Percentiles rank a stretch among this genome's conserved stretches.
phyloP scores from a whole-genome alignment of 2,113 vertebrate species.

The Chionodraco myersi region DNA sequence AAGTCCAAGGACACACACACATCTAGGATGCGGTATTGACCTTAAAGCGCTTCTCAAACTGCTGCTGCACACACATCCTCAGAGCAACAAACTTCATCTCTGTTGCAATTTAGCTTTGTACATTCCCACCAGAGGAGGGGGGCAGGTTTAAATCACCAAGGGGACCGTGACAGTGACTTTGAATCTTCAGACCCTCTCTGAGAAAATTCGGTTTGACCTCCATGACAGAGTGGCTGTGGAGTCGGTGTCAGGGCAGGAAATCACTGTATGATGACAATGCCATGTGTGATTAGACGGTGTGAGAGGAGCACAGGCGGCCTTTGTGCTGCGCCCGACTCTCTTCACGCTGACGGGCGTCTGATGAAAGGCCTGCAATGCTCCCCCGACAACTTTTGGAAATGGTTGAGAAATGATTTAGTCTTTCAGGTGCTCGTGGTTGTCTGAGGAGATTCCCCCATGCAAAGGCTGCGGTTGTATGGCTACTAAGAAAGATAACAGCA shows the following conservation, averaged over 20 bases:
- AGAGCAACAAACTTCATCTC: constrained; percentile 26
- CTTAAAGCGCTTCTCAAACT: constrained; percentile 5
- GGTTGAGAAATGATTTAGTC: neutral
- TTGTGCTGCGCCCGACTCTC: constrained; percentile 35
- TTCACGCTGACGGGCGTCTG: constrained; percentile 20
- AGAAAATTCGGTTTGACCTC: constrained; percentile 76
- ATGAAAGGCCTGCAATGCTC: constrained; percentile 38
- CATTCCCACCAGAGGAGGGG: neutral
- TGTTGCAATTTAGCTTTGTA: constrained; percentile 16
- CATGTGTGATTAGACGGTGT: constrained; percentile 81
- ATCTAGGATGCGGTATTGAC: neutral
- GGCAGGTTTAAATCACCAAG: constrained; percentile 19
- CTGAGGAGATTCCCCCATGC: neutral
- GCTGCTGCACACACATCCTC: neutral
- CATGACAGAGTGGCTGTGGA: constrained; percentile 79
- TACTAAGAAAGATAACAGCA: neutral
- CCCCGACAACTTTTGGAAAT: neutral
- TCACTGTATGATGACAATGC: constrained; percentile 83
- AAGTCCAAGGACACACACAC: neutral
- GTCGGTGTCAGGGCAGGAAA: constrained; percentile 85
- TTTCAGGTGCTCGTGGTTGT: neutral
- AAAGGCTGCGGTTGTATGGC: neutral
- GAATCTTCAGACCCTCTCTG: constrained; percentile 48
- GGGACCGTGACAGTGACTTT: constrained; percentile 63
- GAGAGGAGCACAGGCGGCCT: constrained; percentile 31